Evolutionary conservation across 2,888 invertebrate species (phyloP).

Genomic region (Ochlodes sylvanus): DNA sequence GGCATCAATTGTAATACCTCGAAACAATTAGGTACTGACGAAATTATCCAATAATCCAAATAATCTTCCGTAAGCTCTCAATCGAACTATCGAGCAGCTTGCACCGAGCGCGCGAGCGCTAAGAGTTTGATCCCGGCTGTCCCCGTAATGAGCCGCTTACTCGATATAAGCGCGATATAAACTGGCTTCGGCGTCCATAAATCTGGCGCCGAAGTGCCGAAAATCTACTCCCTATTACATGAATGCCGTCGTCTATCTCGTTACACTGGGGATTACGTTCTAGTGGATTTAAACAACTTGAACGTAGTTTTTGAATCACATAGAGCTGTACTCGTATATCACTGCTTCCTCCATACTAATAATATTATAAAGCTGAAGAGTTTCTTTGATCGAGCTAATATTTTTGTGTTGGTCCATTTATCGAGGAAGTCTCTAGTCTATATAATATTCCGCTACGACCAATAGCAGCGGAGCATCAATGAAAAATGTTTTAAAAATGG

Average conservation of each 20-base stretch:
- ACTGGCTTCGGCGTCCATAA: conserved; percentile 20
- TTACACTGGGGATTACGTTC: conserved; percentile 10
- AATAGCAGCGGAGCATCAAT: no score
- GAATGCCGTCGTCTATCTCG: conserved; percentile 21
- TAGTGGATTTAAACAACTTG: conserved; percentile 8
- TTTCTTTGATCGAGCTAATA: no score
- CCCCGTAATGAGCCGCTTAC: conserved; percentile 21
- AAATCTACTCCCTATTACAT: conserved; percentile 29
- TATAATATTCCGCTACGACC: no score
- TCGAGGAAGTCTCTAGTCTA: no score
- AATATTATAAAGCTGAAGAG: no score
- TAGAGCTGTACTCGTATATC: no score
- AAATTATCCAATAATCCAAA: conserved; percentile 3
- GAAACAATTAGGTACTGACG: no score
- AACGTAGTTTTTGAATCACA: background rate
- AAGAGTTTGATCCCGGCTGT: conserved; percentile 20
- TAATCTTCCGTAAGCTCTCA: background rate
- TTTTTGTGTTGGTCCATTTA: no score
- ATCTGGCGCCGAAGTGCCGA: conserved; percentile 15
- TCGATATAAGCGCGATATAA: conserved; percentile 24
- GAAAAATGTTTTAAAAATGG: no score
- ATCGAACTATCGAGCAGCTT: conserved; percentile 9
- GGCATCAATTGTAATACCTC: no score
- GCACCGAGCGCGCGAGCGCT: conserved; percentile 4
- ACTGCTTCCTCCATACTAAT: no score